Percentiles rank a stretch among this genome's conserved stretches.
These are phyloP conservation scores for Caenorhabditis angaria DNA, from an alignment of 2,888 invertebrate genomes.

Conservation along the genomic window DNA sequence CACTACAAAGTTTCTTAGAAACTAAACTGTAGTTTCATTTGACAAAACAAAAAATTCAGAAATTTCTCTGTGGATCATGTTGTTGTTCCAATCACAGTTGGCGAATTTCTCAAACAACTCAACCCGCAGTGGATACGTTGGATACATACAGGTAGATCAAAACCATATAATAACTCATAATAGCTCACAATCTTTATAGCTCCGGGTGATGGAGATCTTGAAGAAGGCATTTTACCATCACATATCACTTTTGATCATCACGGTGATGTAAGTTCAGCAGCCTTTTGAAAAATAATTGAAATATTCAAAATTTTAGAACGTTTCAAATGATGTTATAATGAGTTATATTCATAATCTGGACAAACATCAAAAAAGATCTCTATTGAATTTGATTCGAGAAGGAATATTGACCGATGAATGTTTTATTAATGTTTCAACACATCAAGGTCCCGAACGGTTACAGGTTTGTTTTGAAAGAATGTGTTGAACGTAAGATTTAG, in stretches of 20 bases:
- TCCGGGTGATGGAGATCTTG: constrained; percentile 34
- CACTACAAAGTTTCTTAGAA: too few species aligned
- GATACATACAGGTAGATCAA: constrained; percentile 56
- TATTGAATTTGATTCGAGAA: constrained; percentile 55
- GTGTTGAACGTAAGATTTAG: not conserved
- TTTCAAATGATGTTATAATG: constrained; percentile 45
- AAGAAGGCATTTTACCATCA: constrained; percentile 32
- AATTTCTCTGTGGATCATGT: constrained; percentile 64
- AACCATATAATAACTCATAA: too few species aligned
- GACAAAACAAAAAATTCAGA: constrained; percentile 30
- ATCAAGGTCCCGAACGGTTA: constrained; percentile 58
- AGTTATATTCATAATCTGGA: constrained; percentile 56
- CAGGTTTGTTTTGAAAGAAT: constrained; percentile 39
- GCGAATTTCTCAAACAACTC: constrained; percentile 54
- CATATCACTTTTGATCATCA: constrained; percentile 40
- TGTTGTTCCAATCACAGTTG: constrained; percentile 54
- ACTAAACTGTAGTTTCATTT: too few species aligned
- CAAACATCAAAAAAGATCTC: constrained; percentile 55
- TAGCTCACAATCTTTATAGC: constrained; percentile 18
- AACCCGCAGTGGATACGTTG: constrained; percentile 58
- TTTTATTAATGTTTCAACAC: constrained; percentile 57
- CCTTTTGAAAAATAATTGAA: not conserved
- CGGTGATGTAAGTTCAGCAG: constrained; percentile 25
- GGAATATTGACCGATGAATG: constrained; percentile 62
- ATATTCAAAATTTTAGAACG: constrained; percentile 21